Evolutionary conservation across 1,140 invertebrate species (phyloP).

Genomic region (Nomia melanderi): DNA sequence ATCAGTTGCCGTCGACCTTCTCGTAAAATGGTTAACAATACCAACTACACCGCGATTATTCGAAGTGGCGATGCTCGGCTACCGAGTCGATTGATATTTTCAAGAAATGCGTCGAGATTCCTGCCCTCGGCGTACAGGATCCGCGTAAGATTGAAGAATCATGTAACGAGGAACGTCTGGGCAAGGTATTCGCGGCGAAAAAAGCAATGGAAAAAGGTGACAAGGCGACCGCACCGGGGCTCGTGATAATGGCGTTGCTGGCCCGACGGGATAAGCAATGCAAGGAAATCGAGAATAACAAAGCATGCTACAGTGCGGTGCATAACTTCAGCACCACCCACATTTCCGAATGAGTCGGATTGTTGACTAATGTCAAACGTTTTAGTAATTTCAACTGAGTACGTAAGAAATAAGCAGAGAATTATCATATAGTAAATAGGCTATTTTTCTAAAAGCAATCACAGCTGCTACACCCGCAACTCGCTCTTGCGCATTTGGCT

Average conservation of each 20-base stretch:
- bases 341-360: no score
- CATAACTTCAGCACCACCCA: no score
- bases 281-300: conserved; percentile 66
- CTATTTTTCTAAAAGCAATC: no score
- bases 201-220: conserved; percentile 30
- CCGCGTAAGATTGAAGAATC: not conserved
- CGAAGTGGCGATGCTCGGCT: not conserved
- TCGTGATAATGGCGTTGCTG: conserved; percentile 26
- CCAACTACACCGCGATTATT: not conserved
- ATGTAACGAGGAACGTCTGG: conserved; percentile 1
- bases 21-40: not conserved
- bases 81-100: not conserved
- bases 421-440: no score
- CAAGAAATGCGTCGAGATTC: not conserved
- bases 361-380: no score
- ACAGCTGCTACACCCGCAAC: no score
- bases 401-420: no score
- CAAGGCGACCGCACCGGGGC: conserved; percentile 11
- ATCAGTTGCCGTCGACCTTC: not conserved
- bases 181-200: conserved; percentile 8
- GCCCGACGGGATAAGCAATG: conserved; percentile 3
- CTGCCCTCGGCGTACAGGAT: no score
- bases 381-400: no score
- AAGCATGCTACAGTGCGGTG: conserved; percentile 54
- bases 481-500: no score